Evolutionary conservation across 2,113 vertebrate species (phyloP).

Genomic region (Cebus imitator): DNA sequence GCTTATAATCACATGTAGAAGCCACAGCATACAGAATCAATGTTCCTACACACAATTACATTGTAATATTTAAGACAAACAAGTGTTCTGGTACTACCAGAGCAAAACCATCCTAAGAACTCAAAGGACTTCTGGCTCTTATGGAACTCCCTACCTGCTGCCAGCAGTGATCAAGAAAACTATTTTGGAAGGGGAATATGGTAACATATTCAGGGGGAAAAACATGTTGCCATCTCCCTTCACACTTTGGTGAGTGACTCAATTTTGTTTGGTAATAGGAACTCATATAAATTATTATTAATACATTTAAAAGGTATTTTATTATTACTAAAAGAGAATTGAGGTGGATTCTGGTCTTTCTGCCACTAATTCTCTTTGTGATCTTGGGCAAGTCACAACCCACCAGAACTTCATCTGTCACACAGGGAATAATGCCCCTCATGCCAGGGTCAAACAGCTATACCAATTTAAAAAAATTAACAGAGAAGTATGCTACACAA

Average conservation of each 20-base stretch:
- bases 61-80: background rate
- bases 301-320: background rate
- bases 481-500: background rate
- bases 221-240: background rate
- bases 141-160: background rate
- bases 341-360: background rate
- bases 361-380: background rate
- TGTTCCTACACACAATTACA: background rate
- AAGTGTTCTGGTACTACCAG: background rate
- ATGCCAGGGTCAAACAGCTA: background rate
- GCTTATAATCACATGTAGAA: conserved; percentile 11
- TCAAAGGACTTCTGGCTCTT: background rate
- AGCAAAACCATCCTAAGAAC: background rate
- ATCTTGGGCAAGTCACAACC: background rate
- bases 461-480: background rate
- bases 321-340: background rate
- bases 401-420: background rate
- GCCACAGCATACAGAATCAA: background rate
- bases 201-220: background rate
- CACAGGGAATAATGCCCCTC: background rate
- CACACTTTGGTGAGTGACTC: background rate
- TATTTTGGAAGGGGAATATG: background rate
- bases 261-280: background rate
- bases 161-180: background rate
- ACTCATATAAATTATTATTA: background rate